Conservation (phyloP, 2,113 vertebrate genomes). For the Dasypus novemcinctus region DNA sequence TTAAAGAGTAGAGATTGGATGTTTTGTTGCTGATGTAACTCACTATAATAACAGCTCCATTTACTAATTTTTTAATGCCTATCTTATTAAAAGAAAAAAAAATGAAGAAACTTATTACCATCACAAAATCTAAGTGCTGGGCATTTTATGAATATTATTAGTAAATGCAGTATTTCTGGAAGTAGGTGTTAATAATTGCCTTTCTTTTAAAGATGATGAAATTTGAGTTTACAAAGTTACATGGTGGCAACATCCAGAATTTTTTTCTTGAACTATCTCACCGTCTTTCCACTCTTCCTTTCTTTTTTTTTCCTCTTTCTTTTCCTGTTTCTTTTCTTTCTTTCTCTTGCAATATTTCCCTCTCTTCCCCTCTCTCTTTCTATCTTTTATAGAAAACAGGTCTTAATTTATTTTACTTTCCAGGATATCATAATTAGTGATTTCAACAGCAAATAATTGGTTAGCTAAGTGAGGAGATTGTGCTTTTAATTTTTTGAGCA, state of each 20-base stretch:
- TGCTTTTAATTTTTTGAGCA: constrained; percentile 31
- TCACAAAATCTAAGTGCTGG: not conserved
- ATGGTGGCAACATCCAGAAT: not conserved
- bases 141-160: not conserved
- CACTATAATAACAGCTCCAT: not conserved
- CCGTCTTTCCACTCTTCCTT: not conserved
- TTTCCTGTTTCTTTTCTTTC: not conserved
- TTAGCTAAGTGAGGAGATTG: not conserved
- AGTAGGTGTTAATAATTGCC: not conserved
- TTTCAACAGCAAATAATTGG: not conserved
- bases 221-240: not conserved
- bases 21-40: not conserved
- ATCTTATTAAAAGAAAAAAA: not conserved
- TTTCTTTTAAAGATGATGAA: not conserved
- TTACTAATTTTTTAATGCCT: not conserved
- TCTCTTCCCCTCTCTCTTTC: not conserved
- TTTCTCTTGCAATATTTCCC: too few species aligned
- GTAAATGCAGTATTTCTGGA: not conserved
- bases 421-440: not conserved
- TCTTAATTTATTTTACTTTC: not conserved
- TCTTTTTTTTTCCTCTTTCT: not conserved
- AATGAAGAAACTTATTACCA: not conserved
- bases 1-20: not conserved
- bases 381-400: not conserved
- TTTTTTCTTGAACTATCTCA: not conserved